phyloP scores from a whole-genome alignment of 2,797 vertebrate genomes.

The Decapterus maruadsi region DNA sequence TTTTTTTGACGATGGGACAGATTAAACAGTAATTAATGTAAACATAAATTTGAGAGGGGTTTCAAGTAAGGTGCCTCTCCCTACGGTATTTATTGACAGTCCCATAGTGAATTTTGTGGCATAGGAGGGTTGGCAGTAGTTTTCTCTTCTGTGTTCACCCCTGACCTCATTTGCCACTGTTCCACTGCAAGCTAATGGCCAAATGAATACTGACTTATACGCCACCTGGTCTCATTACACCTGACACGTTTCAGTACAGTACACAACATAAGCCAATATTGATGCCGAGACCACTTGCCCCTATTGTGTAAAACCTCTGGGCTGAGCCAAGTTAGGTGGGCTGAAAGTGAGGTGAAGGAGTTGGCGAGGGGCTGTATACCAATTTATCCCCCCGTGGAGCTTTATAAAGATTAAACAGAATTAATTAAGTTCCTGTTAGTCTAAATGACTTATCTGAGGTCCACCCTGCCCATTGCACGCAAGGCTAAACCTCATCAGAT shows the following conservation, averaged over 20 bases:
- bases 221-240: constrained; percentile 73
- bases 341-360: constrained; percentile 57
- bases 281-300: constrained; percentile 46
- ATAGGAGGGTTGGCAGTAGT: constrained; percentile 1
- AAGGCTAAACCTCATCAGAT: constrained; percentile 73
- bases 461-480: constrained; percentile 72
- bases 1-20: constrained; percentile 23
- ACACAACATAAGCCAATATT: constrained; percentile 73
- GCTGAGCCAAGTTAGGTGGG: constrained; percentile 59
- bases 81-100: constrained; percentile 29
- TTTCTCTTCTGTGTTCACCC: constrained; percentile 19
- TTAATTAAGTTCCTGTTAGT: constrained; percentile 83
- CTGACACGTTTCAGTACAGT: constrained; percentile 60
- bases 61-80: constrained; percentile 30
- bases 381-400: constrained; percentile 65
- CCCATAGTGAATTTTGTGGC: constrained; percentile 3
- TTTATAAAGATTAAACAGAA: constrained; percentile 83
- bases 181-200: constrained; percentile 44
- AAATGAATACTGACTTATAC: constrained; percentile 64
- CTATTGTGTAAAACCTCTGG: constrained; percentile 48
- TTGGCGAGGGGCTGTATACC: constrained; percentile 59
- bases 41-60: constrained; percentile 40
- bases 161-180: constrained; percentile 41
- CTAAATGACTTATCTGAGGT: constrained; percentile 82
- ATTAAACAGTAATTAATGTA: constrained; percentile 58